These are phyloP conservation scores for Heteronetta atricapilla DNA, from an alignment of 2,113 vertebrate genomes.

Conservation along the genomic window DNA sequence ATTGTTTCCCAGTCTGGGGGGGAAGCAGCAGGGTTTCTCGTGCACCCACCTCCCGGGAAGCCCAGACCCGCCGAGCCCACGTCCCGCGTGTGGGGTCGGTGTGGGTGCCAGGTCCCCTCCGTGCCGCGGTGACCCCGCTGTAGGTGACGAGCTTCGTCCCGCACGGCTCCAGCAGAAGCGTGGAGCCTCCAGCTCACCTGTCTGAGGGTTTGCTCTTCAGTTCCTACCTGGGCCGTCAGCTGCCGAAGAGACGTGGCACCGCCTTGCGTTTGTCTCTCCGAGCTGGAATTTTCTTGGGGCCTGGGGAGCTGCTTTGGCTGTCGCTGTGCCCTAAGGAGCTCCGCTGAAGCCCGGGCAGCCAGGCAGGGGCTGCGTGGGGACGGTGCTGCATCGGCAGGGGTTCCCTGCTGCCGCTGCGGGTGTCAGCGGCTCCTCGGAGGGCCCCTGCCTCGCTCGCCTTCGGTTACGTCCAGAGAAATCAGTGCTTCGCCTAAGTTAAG, in stretches of 20 bases:
- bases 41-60: not conserved
- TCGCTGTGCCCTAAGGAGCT: not conserved
- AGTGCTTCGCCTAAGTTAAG: not conserved
- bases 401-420: not conserved
- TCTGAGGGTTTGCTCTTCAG: not conserved
- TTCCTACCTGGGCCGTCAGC: not conserved
- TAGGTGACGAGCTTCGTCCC: too few species aligned
- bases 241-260: not conserved
- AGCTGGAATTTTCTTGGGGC: not conserved
- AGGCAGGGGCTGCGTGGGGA: not conserved
- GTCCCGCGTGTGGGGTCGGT: too few species aligned
- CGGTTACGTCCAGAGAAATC: not conserved
- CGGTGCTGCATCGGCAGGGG: too few species aligned
- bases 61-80: fast-evolving
- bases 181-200: not conserved
- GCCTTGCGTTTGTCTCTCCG: not conserved
- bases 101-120: too few species aligned
- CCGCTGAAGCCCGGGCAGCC: not conserved
- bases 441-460: not conserved
- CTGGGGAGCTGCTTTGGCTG: not conserved
- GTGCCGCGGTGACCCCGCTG: too few species aligned
- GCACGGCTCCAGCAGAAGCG: not conserved
- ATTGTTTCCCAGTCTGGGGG: not conserved
- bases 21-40: not conserved
- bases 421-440: not conserved